Conservation (phyloP, 2,888 invertebrate species). For the Exephanes ischioxanthus region DNA sequence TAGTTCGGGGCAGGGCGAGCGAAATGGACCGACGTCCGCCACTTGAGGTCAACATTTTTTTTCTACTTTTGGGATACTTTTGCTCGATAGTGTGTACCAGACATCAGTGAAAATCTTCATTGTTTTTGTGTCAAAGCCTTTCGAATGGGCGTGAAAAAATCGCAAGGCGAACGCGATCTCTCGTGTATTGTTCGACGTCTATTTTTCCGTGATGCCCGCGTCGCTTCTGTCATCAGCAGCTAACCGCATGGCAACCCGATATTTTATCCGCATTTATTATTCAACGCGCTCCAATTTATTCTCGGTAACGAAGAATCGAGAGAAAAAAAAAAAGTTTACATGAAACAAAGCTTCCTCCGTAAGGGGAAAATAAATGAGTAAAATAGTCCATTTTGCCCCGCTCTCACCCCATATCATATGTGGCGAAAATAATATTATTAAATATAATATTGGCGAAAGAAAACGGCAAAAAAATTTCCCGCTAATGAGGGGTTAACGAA, state of each 20-base stretch:
- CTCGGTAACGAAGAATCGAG: background rate
- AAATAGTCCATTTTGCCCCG: background rate
- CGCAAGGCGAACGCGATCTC: background rate
- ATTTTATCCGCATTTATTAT: constrained; percentile 1
- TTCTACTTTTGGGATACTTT: background rate
- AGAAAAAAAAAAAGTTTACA: background rate
- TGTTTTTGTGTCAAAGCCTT: background rate
- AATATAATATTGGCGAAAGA: background rate
- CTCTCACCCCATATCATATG: background rate
- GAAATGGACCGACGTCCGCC: too few species aligned
- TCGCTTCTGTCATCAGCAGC: background rate
- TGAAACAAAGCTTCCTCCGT: too few species aligned
- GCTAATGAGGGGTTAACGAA: too few species aligned
- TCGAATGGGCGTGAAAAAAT: background rate
- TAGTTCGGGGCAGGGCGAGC: too few species aligned
- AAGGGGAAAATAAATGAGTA: background rate
- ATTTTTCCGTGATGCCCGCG: background rate
- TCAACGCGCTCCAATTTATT: background rate
- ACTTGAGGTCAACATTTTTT: background rate
- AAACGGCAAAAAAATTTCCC: too few species aligned
- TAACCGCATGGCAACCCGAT: background rate
- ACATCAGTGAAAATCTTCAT: background rate
- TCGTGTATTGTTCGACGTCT: background rate
- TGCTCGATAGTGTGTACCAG: background rate
- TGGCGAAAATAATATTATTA: background rate